Conservation (phyloP, 2,888 invertebrate genomes). For the Ophioninae sp. region DNA sequence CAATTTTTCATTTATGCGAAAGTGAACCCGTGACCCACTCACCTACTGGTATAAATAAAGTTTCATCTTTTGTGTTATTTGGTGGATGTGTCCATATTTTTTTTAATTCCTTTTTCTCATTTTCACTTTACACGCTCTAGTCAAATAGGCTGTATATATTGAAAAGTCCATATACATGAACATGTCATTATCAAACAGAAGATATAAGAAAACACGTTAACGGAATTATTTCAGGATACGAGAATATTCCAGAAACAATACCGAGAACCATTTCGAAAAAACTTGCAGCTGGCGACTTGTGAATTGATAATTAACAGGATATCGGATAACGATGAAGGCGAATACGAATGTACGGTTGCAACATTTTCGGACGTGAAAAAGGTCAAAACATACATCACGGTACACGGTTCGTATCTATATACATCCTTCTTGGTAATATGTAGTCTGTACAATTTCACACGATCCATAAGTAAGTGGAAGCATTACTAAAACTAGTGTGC, state of each 20-base stretch:
- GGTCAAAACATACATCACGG: slow-evolving; percentile 60
- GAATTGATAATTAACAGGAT: slow-evolving; percentile 70
- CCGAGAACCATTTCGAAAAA: background rate
- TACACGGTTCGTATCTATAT: slow-evolving; percentile 69
- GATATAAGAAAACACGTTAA: slow-evolving; percentile 29
- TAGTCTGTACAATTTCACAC: too few relatives aligned
- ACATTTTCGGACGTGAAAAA: slow-evolving; percentile 53
- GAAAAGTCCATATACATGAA: too few relatives aligned
- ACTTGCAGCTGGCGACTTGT: slow-evolving; percentile 49
- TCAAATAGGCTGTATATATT: too few relatives aligned
- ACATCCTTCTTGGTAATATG: background rate
- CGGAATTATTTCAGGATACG: slow-evolving; percentile 61
- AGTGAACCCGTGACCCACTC: too few relatives aligned
- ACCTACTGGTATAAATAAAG: too few relatives aligned
- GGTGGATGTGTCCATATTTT: too few relatives aligned
- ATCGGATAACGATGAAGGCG: slow-evolving; percentile 70
- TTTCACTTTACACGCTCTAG: too few relatives aligned
- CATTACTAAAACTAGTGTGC: too few relatives aligned
- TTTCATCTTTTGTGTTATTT: too few relatives aligned
- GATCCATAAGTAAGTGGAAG: background rate
- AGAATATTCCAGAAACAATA: slow-evolving; percentile 61
- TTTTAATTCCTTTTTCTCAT: too few relatives aligned
- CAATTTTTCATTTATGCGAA: too few relatives aligned
- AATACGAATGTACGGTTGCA: slow-evolving; percentile 69
- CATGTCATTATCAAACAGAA: too few relatives aligned